Evolutionary conservation across 2,797 vertebrate genomes (phyloP).

Genomic region (Sebastes steindachneri): DNA sequence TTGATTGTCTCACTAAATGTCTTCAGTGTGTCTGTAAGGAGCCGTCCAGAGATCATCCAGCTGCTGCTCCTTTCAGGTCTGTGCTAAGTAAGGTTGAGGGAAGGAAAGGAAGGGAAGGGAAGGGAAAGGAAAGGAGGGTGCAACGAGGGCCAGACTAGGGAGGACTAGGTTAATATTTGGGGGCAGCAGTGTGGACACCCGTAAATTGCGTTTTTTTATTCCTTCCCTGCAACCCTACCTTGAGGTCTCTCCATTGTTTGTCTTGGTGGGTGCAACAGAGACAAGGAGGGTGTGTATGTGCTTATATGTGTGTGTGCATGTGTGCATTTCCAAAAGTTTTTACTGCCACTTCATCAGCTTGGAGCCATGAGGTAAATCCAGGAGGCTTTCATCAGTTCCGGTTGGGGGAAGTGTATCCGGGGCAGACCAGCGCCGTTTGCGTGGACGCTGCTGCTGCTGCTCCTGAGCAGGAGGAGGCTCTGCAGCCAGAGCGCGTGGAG

Average conservation of each 20-base stretch:
- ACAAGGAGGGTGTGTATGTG: slow-evolving; percentile 80
- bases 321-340: slow-evolving; percentile 67
- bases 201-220: slow-evolving; percentile 63
- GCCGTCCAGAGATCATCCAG: slow-evolving; percentile 53
- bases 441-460: slow-evolving; percentile 47
- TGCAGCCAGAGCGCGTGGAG: slow-evolving; percentile 28
- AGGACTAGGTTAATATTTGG: slow-evolving; percentile 33
- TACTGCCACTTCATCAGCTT: slow-evolving; percentile 85
- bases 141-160: slow-evolving; percentile 12
- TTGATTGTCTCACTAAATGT: slow-evolving; percentile 86
- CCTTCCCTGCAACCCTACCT: slow-evolving; percentile 83
- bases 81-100: slow-evolving; percentile 39
- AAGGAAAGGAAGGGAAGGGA: neutral
- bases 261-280: slow-evolving; percentile 75
- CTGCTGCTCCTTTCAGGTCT: slow-evolving; percentile 54
- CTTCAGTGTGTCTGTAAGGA: slow-evolving; percentile 78
- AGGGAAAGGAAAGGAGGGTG: slow-evolving; percentile 17
- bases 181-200: slow-evolving; percentile 70
- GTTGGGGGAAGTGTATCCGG: slow-evolving; percentile 73
- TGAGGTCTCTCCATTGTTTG: slow-evolving; percentile 77
- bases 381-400: slow-evolving; percentile 69
- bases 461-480: slow-evolving; percentile 54
- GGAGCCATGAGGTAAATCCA: slow-evolving; percentile 85
- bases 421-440: slow-evolving; percentile 86
- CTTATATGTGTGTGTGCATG: slow-evolving; percentile 39